These are phyloP conservation scores for Carposina sasakii DNA, from an alignment of 1,140 invertebrate species.

Conservation along the genomic window DNA sequence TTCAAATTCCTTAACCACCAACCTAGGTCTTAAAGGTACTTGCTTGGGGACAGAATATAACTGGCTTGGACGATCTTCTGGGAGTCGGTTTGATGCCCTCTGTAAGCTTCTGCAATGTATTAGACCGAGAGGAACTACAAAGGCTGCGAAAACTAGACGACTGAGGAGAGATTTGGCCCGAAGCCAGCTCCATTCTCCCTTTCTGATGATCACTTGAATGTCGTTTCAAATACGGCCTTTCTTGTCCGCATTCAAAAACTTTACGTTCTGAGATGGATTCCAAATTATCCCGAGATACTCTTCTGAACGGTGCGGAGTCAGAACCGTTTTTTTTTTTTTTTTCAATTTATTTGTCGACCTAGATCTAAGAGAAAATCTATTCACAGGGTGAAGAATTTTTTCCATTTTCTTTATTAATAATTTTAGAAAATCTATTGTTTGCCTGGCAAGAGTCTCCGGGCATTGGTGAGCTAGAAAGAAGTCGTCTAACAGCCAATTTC, in stretches of 20 bases:
- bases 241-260: neutral
- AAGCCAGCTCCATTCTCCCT: neutral
- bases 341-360: conserved; percentile 17
- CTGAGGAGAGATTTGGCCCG: neutral
- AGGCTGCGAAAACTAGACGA: conserved; percentile 54
- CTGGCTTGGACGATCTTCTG: neutral
- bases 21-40: conserved; percentile 10
- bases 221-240: neutral
- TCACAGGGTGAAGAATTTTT: too few relatives aligned
- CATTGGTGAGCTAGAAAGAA: conserved; percentile 10
- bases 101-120: conserved; percentile 12
- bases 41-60: neutral
- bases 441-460: neutral
- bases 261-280: neutral
- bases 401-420: too few relatives aligned
- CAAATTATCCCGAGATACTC: neutral
- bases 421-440: too few relatives aligned
- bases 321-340: neutral
- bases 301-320: neutral
- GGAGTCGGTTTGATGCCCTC: neutral
- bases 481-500: too few relatives aligned
- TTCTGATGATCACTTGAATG: neutral
- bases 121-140: conserved; percentile 70
- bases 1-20: conserved; percentile 23
- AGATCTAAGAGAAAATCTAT: conserved; percentile 17